Conservation (phyloP, 1,140 invertebrate genomes). For the Galleria mellonella region DNA sequence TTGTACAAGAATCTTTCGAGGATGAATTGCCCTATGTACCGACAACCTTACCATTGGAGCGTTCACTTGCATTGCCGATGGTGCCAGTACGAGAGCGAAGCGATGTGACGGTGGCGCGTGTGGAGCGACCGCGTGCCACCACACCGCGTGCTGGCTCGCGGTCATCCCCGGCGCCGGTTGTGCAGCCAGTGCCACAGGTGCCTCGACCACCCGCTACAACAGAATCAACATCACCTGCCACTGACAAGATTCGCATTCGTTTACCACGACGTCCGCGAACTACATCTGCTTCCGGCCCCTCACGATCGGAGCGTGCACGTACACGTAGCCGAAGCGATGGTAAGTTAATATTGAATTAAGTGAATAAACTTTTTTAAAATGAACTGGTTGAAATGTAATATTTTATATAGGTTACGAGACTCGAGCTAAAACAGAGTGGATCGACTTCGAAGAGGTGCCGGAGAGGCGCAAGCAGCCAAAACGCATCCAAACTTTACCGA, state of each 20-base stretch:
- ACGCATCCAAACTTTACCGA: conserved; percentile 85
- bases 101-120: conserved; percentile 85
- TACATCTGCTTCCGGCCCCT: conserved; percentile 15
- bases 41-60: conserved; percentile 88
- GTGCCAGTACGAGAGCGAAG: conserved; percentile 83
- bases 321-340: conserved; percentile 42
- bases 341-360: conserved; percentile 9
- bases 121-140: conserved; percentile 90
- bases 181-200: conserved; percentile 69
- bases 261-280: conserved; percentile 32
- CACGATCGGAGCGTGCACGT: conserved; percentile 27
- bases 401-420: conserved; percentile 52
- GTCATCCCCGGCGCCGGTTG: conserved; percentile 77
- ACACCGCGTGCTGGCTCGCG: conserved; percentile 75
- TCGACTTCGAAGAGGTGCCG: conserved; percentile 90
- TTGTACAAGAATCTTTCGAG: conserved; percentile 89
- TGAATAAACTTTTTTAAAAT: too few species aligned
- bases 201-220: not conserved
- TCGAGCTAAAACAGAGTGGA: conserved; percentile 79
- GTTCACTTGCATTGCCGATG: conserved; percentile 86
- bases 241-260: conserved; percentile 26
- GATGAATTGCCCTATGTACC: conserved; percentile 91
- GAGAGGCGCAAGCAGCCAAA: conserved; percentile 85
- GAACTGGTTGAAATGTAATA: too few species aligned
- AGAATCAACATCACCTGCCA: not conserved